Conservation (phyloP, 2,113 vertebrate genomes). For the Nibea albiflora region DNA sequence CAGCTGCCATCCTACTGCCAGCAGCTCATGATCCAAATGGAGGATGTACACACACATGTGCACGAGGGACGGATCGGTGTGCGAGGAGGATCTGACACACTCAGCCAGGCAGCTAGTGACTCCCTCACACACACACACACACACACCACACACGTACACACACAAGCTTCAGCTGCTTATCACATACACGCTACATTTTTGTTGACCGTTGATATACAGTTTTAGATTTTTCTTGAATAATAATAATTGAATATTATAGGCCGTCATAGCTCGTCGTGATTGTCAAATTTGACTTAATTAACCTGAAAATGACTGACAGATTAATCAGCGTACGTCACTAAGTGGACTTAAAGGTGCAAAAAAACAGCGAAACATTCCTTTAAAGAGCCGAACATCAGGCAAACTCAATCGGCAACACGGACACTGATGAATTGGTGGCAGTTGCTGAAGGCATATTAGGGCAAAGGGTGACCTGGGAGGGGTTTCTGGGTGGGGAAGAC, state of each 20-base stretch:
- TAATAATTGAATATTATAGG: too few species aligned
- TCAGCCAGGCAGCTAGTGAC: constrained; percentile 30
- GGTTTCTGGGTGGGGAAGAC: constrained; percentile 33
- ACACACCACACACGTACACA: constrained; percentile 1
- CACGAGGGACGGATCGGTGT: constrained; percentile 30
- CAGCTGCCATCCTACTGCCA: constrained; percentile 77
- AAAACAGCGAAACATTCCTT: neutral
- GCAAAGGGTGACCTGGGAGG: constrained; percentile 80
- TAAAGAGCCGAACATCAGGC: constrained; percentile 40
- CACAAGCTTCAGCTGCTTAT: neutral
- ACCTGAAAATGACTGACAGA: too few species aligned
- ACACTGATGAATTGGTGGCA: constrained; percentile 83
- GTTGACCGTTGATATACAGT: neutral
- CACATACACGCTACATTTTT: neutral
- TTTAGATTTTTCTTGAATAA: neutral
- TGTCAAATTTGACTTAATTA: too few species aligned
- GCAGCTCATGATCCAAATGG: constrained; percentile 68
- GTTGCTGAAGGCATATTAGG: constrained; percentile 85
- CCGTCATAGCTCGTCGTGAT: too few species aligned
- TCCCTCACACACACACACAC: constrained; percentile 14
- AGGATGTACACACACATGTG: constrained; percentile 60
- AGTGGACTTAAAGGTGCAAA: neutral
- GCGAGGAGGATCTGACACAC: constrained; percentile 63
- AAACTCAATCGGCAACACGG: constrained; percentile 52
- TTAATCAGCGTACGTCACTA: too few species aligned